Percentiles rank a stretch among this genome's conserved stretches.
phyloP scores from a whole-genome alignment of 2,888 invertebrate genomes.

The Criorhina ranunculi region DNA sequence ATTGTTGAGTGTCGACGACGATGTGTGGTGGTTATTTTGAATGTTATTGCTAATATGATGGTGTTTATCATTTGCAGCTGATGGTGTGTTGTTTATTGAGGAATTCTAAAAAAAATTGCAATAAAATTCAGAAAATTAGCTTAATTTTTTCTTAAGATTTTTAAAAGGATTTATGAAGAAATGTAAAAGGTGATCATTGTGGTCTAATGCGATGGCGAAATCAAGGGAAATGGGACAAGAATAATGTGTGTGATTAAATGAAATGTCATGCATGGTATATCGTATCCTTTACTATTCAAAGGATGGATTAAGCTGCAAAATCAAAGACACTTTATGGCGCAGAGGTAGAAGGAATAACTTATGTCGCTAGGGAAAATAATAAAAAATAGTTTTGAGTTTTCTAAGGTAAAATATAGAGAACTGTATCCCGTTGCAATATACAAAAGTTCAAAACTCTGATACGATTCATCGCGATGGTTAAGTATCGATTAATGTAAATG shows the following conservation, averaged over 20 bases:
- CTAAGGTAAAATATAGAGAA: too few relatives aligned
- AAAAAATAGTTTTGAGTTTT: too few relatives aligned
- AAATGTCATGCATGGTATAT: not conserved
- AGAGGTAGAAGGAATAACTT: too few relatives aligned
- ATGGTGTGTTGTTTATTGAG: constrained; percentile 73
- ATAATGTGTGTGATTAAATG: not conserved
- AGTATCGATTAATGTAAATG: too few relatives aligned
- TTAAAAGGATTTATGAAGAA: not conserved
- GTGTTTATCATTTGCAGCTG: constrained; percentile 71
- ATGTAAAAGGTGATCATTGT: not conserved
- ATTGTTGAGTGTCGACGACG: constrained; percentile 77
- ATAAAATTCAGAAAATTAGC: not conserved
- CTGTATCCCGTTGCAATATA: too few relatives aligned
- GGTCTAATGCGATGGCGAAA: not conserved
- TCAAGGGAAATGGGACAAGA: not conserved
- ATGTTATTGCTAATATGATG: constrained; percentile 76
- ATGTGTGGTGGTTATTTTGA: constrained; percentile 79
- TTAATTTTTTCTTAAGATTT: too few relatives aligned
- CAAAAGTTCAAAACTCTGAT: too few relatives aligned
- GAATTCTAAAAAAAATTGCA: constrained; percentile 56
- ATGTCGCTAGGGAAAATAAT: too few relatives aligned
- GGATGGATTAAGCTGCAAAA: too few relatives aligned
- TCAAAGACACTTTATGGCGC: too few relatives aligned
- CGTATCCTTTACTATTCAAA: too few relatives aligned
- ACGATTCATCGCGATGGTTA: too few relatives aligned